phyloP scores from a whole-genome alignment of 2,797 vertebrate genomes.

The Chelonia mydas region DNA sequence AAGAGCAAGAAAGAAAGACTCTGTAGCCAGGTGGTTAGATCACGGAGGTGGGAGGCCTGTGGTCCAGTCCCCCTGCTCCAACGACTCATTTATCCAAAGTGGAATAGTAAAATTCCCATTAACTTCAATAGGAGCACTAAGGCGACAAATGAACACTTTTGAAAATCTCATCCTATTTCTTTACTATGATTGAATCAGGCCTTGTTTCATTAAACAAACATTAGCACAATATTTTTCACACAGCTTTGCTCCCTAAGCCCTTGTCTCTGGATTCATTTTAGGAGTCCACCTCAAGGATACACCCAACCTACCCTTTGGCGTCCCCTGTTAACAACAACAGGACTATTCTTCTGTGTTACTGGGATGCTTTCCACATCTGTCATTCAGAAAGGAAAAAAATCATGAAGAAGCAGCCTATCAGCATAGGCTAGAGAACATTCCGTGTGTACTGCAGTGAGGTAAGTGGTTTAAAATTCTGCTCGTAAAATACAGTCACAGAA shows the following conservation, averaged over 20 bases:
- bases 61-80: background rate
- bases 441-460: background rate
- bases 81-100: background rate
- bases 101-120: background rate
- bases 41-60: background rate
- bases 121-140: background rate
- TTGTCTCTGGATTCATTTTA: background rate
- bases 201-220: background rate
- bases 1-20: background rate
- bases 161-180: background rate
- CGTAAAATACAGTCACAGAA: background rate
- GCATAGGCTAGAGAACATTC: background rate
- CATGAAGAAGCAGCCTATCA: background rate
- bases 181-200: background rate
- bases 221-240: background rate
- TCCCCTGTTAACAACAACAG: background rate
- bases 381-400: background rate
- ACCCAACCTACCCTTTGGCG: background rate
- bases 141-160: background rate
- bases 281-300: background rate
- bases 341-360: background rate
- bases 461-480: conserved; percentile 7
- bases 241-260: background rate
- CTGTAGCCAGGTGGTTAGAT: too few species aligned
- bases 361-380: background rate